These are phyloP conservation scores for Phalloptychus januarius DNA, from an alignment of 2,797 vertebrate species.

Conservation along the genomic window DNA sequence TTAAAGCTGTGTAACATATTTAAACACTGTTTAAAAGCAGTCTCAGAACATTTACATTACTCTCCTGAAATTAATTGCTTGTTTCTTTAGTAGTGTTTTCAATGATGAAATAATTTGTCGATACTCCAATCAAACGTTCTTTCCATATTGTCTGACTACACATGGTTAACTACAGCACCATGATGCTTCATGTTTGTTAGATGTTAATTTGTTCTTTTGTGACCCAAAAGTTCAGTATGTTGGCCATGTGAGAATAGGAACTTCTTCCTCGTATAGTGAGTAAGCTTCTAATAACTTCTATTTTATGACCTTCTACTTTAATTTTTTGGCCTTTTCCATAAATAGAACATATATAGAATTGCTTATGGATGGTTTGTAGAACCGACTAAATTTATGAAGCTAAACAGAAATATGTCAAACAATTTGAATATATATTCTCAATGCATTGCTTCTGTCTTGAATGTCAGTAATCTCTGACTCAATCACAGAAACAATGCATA, in stretches of 20 bases:
- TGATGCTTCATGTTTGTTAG: not conserved
- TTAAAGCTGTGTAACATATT: not conserved
- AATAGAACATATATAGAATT: not conserved
- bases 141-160: not conserved
- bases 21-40: not conserved
- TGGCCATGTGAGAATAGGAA: not conserved
- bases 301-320: no score
- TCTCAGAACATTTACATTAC: not conserved
- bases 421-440: not conserved
- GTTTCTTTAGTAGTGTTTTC: not conserved
- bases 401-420: not conserved
- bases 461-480: not conserved
- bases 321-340: not conserved
- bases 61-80: not conserved
- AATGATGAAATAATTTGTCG: not conserved
- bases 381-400: not conserved
- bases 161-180: not conserved
- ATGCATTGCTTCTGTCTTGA: not conserved
- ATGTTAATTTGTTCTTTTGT: not conserved
- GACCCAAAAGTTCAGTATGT: not conserved
- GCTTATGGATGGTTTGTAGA: not conserved
- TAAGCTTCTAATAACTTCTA: not conserved
- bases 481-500: not conserved
- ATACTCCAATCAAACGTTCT: not conserved
- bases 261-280: not conserved